A percentile compares a stretch with the other conserved stretches of the same genome.
Evolutionary conservation across 2,797 vertebrate genomes (phyloP).

Genomic region (Masticophis lateralis): DNA sequence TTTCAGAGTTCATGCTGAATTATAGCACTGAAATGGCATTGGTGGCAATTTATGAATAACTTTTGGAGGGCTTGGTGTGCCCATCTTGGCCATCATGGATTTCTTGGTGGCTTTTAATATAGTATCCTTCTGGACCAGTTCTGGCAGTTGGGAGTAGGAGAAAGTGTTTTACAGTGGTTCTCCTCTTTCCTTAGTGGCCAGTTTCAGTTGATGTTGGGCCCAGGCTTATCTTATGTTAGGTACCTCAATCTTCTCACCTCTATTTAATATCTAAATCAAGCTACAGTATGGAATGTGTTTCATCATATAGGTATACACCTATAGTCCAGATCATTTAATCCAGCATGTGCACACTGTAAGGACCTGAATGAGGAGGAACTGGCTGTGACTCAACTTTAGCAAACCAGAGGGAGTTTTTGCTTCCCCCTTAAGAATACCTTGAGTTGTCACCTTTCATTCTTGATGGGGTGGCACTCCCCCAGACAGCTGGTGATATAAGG

Average conservation of each 20-base stretch:
- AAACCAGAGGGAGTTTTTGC: background rate
- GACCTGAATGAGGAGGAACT: background rate
- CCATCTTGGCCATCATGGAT: background rate
- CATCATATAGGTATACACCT: background rate
- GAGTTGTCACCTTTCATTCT: background rate
- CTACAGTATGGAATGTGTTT: background rate
- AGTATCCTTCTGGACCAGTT: background rate
- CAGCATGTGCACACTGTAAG: background rate
- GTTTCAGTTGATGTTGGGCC: background rate
- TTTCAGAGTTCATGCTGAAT: background rate
- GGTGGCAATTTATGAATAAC: background rate
- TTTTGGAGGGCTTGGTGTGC: background rate
- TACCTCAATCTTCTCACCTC: background rate
- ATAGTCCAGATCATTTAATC: background rate
- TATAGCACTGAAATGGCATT: background rate
- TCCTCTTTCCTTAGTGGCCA: background rate
- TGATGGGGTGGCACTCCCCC: background rate
- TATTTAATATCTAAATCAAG: background rate
- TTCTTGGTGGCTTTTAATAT: background rate
- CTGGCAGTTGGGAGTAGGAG: background rate
- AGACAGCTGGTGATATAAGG: background rate
- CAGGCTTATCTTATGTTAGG: background rate
- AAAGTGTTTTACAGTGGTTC: background rate
- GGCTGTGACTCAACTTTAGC: background rate
- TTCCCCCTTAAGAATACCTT: background rate